These are phyloP conservation scores for Eupithecia exiguata DNA, from an alignment of 2,888 invertebrate species.

Conservation along the genomic window DNA sequence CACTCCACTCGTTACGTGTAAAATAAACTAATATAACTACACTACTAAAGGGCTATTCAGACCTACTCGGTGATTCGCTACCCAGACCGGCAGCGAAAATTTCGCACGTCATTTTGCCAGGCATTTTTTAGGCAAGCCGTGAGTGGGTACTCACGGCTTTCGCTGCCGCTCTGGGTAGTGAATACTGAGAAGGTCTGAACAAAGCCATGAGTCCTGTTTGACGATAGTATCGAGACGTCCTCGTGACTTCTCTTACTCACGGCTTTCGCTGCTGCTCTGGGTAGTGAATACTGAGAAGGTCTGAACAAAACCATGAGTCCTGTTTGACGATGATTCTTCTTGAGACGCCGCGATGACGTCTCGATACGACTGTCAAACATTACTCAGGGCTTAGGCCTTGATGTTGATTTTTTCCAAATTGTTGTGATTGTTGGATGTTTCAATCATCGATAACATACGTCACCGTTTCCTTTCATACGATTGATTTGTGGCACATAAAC, in stretches of 20 bases:
- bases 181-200: neutral
- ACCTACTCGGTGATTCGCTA: neutral
- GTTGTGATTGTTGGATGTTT: slow-evolving; percentile 6
- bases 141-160: neutral
- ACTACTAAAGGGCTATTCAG: neutral
- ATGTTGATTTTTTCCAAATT: neutral
- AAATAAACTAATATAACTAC: neutral
- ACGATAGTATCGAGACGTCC: neutral
- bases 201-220: neutral
- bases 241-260: neutral
- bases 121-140: neutral
- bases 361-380: neutral
- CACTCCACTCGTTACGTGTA: neutral
- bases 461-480: slow-evolving; percentile 1
- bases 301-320: neutral
- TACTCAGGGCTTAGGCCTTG: neutral
- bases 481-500: neutral
- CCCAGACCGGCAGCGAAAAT: neutral
- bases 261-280: neutral
- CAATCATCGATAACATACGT: neutral
- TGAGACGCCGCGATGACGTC: neutral
- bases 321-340: neutral
- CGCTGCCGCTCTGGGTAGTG: neutral
- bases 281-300: neutral
- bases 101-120: neutral